Evolutionary conservation across 1,140 invertebrate species (phyloP).

Genomic region (Glomeris maerens): DNA sequence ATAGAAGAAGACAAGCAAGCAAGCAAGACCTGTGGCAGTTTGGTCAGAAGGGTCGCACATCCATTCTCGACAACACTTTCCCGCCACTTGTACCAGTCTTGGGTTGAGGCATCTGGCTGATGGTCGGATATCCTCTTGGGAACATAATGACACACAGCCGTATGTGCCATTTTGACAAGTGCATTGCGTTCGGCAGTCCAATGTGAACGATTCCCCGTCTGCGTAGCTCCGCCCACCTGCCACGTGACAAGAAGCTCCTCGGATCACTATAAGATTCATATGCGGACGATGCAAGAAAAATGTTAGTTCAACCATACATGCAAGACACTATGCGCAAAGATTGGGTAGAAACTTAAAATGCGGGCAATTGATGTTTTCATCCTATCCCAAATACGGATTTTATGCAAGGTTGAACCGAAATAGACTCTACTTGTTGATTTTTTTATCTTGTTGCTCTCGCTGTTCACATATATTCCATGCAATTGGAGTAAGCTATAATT

Average conservation of each 20-base stretch:
- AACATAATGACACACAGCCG: constrained; percentile 53
- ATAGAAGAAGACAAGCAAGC: background rate
- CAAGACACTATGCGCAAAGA: too few relatives aligned
- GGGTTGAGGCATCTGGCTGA: constrained; percentile 43
- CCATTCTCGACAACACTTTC: constrained; percentile 57
- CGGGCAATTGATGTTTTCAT: too few relatives aligned
- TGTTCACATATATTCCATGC: too few relatives aligned
- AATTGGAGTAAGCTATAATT: too few relatives aligned
- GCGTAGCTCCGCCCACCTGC: constrained; percentile 43
- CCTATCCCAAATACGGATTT: too few relatives aligned
- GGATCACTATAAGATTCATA: too few relatives aligned
- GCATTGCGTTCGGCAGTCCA: constrained; percentile 50
- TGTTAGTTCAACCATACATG: too few relatives aligned
- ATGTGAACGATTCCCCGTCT: constrained; percentile 48
- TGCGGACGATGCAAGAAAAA: too few relatives aligned
- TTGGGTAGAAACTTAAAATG: too few relatives aligned
- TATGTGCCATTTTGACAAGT: constrained; percentile 55
- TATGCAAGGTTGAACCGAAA: too few relatives aligned
- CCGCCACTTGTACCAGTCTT: constrained; percentile 46
- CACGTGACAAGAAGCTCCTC: constrained; percentile 36
- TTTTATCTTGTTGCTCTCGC: too few relatives aligned
- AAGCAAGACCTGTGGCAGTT: constrained; percentile 30
- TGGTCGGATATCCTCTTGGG: constrained; percentile 50
- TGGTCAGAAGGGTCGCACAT: constrained; percentile 48
- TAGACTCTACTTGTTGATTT: too few relatives aligned